These are phyloP conservation scores for Holothuria glaberrima DNA, from an alignment of 35 echinoderm and acorn worm genomes.

Conservation along the genomic window DNA sequence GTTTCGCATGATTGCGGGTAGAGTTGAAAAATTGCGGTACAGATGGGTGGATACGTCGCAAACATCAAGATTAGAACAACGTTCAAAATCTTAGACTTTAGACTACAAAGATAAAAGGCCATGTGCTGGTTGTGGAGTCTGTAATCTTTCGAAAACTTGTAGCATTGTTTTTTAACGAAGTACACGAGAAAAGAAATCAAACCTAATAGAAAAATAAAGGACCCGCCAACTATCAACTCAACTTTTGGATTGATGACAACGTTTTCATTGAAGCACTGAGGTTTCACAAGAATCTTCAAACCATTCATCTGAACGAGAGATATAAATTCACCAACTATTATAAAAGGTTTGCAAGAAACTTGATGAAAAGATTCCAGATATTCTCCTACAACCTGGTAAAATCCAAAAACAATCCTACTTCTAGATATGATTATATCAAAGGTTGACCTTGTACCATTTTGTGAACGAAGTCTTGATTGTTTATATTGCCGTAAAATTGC, in stretches of 20 bases:
- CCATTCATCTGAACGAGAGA: not conserved
- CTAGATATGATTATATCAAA: not conserved
- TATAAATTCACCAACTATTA: not conserved
- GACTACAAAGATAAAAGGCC: too few relatives aligned
- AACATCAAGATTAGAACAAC: too few relatives aligned
- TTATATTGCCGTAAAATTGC: not conserved
- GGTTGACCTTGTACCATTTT: not conserved
- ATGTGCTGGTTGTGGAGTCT: too few relatives aligned
- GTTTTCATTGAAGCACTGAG: not conserved
- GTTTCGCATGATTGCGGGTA: too few relatives aligned
- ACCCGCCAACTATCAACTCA: not conserved
- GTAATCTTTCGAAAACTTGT: too few relatives aligned
- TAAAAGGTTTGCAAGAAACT: not conserved
- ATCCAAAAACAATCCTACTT: not conserved
- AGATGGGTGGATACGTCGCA: too few relatives aligned
- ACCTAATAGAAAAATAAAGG: too few relatives aligned
- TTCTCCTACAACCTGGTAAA: constrained; percentile 13
- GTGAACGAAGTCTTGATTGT: not conserved
- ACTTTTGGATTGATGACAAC: too few relatives aligned
- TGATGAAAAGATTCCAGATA: not conserved
- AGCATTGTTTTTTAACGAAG: too few relatives aligned
- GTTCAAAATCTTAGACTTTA: too few relatives aligned
- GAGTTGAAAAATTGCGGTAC: too few relatives aligned
- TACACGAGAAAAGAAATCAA: too few relatives aligned
- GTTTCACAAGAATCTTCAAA: not conserved